phyloP scores from a whole-genome alignment of 2,113 vertebrate genomes.

The Rynchops niger region DNA sequence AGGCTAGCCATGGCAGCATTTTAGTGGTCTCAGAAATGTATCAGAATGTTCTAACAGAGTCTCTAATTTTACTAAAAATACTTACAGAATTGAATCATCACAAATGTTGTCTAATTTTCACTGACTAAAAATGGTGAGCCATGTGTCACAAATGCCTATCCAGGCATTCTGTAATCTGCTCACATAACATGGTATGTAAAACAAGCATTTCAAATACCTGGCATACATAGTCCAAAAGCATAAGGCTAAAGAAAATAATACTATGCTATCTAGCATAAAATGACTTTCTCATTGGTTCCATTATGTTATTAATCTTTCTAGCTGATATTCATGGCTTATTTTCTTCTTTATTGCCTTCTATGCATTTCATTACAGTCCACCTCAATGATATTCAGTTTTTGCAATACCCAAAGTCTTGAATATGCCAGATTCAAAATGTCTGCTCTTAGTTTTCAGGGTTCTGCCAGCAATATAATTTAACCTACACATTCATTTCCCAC shows the following conservation, averaged over 20 bases:
- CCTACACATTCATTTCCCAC: slow-evolving; percentile 15
- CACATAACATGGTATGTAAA: not conserved
- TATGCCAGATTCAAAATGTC: slow-evolving; percentile 29
- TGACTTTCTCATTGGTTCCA: not conserved
- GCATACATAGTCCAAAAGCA: not conserved
- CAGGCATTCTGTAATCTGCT: not conserved
- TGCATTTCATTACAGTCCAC: not conserved
- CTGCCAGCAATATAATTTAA: slow-evolving; percentile 36
- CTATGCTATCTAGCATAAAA: not conserved
- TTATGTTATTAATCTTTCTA: slow-evolving; percentile 5
- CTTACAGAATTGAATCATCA: not conserved
- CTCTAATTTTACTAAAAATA: slow-evolving; percentile 27
- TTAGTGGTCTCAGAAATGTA: not conserved
- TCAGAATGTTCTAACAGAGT: not conserved
- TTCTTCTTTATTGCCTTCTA: slow-evolving; percentile 8
- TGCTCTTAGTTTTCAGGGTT: slow-evolving; percentile 19
- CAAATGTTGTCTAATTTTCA: not conserved
- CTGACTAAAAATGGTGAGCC: not conserved
- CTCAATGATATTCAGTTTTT: not conserved
- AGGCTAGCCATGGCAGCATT: not conserved
- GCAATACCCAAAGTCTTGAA: slow-evolving; percentile 3
- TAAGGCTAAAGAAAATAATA: not conserved
- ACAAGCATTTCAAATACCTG: not conserved
- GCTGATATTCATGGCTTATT: not conserved
- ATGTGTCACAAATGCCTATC: not conserved